These are phyloP conservation scores for Anser brachyrhynchus DNA, from an alignment of 2,113 vertebrate species.

Conservation along the genomic window DNA sequence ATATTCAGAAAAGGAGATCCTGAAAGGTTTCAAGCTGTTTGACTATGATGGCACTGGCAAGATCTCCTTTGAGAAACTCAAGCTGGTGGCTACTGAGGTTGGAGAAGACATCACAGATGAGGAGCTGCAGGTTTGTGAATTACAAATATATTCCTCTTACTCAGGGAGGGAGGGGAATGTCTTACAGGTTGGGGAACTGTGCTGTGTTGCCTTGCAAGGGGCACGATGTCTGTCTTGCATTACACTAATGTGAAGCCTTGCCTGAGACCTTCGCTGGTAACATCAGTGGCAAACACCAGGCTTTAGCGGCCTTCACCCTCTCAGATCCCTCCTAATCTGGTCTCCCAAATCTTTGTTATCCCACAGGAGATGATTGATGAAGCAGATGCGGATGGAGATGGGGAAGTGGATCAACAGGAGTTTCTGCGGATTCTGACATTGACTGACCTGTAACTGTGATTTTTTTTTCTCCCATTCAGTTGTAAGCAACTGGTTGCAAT, in stretches of 20 bases:
- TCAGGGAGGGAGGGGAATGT: neutral
- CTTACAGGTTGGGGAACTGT: neutral
- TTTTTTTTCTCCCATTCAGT: neutral
- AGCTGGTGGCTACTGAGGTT: conserved; percentile 87
- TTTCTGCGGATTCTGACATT: conserved; percentile 93
- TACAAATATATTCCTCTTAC: neutral
- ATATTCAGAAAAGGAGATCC: conserved; percentile 90
- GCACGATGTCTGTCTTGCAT: neutral
- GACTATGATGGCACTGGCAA: conserved; percentile 90
- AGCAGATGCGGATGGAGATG: conserved; percentile 90
- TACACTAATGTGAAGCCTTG: neutral
- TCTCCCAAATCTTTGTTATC: neutral
- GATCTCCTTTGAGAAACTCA: conserved; percentile 91
- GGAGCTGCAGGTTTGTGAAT: conserved; percentile 85
- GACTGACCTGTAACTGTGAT: conserved; percentile 83
- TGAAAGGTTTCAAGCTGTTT: conserved; percentile 90
- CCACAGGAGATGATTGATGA: conserved; percentile 92
- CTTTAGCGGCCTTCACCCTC: neutral
- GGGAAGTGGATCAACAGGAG: conserved; percentile 89
- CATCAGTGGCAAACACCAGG: too few relatives aligned
- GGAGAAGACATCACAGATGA: conserved; percentile 91
- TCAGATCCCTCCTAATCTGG: neutral
- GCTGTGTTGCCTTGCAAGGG: neutral
- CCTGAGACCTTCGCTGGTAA: neutral
- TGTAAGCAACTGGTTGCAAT: neutral